phyloP scores from a whole-genome alignment of 2,888 invertebrate species.

The Hypselothyrea guttata region DNA sequence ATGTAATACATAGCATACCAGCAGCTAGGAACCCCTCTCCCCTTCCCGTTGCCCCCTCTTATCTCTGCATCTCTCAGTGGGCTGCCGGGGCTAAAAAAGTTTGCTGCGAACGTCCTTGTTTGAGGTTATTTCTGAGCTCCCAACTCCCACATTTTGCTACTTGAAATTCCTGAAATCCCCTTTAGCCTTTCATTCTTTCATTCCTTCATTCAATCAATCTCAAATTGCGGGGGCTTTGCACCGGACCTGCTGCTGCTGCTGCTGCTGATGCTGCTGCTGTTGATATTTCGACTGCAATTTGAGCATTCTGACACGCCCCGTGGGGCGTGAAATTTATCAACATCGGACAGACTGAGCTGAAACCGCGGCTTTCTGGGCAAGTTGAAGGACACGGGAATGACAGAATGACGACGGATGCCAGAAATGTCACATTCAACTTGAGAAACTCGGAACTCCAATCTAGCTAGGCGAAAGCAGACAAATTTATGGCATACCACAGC shows the following conservation, averaged over 20 bases:
- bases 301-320: conserved; percentile 26
- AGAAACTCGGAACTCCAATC: too few species aligned
- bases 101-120: conserved; percentile 73
- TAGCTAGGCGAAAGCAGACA: not conserved
- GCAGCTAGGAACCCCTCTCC: conserved; percentile 7
- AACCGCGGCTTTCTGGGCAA: conserved; percentile 25
- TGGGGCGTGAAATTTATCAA: conserved; percentile 68
- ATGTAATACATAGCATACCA: conserved; percentile 55
- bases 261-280: conserved; percentile 7
- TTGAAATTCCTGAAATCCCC: conserved; percentile 68
- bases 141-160: too few species aligned
- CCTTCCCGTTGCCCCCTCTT: conserved; percentile 14
- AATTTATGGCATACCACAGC: not conserved
- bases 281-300: too few species aligned
- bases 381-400: conserved; percentile 74
- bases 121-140: conserved; percentile 73
- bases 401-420: conserved; percentile 23
- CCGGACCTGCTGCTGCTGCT: conserved; percentile 42
- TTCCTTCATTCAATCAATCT: conserved; percentile 25
- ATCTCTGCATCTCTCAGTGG: conserved; percentile 12
- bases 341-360: conserved; percentile 34
- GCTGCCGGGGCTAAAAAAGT: conserved; percentile 45
- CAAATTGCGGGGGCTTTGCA: conserved; percentile 40
- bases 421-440: too few species aligned
- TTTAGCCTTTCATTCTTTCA: conserved; percentile 74